A percentile compares a stretch with the other conserved stretches of the same genome.
These are phyloP conservation scores for Lepidochitona cinerea DNA, from an alignment of 2,888 invertebrate species.

Conservation along the genomic window DNA sequence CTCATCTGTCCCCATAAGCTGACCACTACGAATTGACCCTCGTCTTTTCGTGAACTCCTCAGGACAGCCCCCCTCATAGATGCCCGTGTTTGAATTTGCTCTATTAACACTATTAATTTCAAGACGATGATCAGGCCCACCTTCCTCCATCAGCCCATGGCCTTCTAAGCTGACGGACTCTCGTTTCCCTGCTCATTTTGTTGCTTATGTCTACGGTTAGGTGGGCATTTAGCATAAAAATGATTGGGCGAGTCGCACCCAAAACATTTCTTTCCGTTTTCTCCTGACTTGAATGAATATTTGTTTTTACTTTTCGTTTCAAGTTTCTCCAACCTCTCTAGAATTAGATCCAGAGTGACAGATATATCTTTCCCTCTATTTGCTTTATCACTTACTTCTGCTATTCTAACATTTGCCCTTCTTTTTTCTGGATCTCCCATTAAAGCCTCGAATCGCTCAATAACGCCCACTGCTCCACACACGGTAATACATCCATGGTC, in stretches of 20 bases:
- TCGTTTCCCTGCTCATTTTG: background rate
- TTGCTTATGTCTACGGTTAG: background rate
- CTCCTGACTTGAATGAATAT: background rate
- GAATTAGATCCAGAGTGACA: too few species aligned
- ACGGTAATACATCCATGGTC: background rate
- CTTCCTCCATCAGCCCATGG: background rate
- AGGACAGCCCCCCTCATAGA: background rate
- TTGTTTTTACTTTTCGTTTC: background rate
- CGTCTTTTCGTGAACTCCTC: too few species aligned
- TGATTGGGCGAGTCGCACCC: background rate
- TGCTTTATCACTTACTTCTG: too few species aligned
- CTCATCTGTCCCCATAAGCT: too few species aligned
- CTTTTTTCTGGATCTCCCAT: background rate
- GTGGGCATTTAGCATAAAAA: background rate
- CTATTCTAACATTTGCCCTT: too few species aligned
- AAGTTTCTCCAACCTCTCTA: background rate
- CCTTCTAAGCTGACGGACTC: background rate
- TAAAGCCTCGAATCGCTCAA: background rate
- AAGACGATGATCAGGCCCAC: background rate
- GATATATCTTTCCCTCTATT: too few species aligned
- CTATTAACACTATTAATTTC: background rate
- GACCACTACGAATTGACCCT: too few species aligned
- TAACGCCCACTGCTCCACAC: too few species aligned
- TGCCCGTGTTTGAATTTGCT: background rate
- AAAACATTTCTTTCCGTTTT: background rate